Base-by-base conservation (phyloP, 2,797 vertebrate genomes). In the Chromobotia macracanthus region DNA sequence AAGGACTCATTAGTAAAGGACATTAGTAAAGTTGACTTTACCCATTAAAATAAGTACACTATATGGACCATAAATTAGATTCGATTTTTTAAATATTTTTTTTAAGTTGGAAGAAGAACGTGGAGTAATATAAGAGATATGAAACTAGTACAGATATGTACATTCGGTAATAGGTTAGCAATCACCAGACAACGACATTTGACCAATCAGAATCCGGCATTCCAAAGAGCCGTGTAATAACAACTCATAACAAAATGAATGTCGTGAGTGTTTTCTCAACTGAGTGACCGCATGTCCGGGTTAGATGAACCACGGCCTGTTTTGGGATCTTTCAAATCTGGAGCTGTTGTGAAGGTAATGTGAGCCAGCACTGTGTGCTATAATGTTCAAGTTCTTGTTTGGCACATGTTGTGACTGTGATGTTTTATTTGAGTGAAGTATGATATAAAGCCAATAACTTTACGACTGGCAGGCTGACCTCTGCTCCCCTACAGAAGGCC, bases 391-490 rank as follows among this genome's bases (percentile, higher is more conserved):
- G 80, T 80, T 75, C 74, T 61, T 63, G 66, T 81, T 83, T 83
- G 82, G 85, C 82, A 64, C 55, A 72, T 38, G 50, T 61, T 23
- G 23, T 58, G 70, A 80, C 82, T 83, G 53, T 75, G n/a, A 82
- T 81, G 77, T 82, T 81, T 80, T 81, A 83, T 83, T 82, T 83
- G 75, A 84, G 77, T 75, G 63, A 83, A 79, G 83, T 69, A 81
- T 82, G 83, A 86, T 84, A 73, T 83, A 81, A 82, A 68, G 80
- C 83, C 82, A 83, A 80, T 80, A 60, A 75, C 46, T 80, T 84
- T 64, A 82, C 71, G 75, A 82, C 77, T 72, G 71, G 66, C 75
- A 41, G 51, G 66, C 53, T 77, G 72, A 77, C 72, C 77, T 78
- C 80, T 66, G 55, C 72, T 80, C 77, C 55, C 21, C 25, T 35